Conservation (phyloP, 2,113 vertebrate genomes). For the Ancistrus triradiatus region DNA sequence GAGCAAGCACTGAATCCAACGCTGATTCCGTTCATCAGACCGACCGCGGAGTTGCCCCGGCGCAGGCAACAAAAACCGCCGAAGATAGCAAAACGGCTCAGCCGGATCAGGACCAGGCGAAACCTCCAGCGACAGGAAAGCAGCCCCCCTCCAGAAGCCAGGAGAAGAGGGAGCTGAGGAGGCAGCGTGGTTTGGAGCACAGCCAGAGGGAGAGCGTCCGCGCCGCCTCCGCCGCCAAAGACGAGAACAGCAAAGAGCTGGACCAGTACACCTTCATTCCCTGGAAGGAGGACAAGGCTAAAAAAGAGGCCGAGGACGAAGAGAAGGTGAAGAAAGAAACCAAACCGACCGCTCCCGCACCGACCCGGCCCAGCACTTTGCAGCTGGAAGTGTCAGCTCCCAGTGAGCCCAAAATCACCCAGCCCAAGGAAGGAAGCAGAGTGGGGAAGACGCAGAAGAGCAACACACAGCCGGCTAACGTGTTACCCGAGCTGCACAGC, state of each 20-base stretch:
- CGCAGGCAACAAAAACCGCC: neutral
- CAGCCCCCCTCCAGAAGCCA: slow-evolving; percentile 59
- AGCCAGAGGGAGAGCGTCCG: slow-evolving; percentile 82
- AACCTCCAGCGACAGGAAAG: slow-evolving; percentile 32
- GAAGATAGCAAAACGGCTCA: neutral
- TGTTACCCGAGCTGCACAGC: slow-evolving; percentile 26
- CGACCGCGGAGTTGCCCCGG: neutral
- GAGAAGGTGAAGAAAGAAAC: neutral
- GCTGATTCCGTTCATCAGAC: neutral
- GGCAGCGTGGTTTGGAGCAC: slow-evolving; percentile 87
- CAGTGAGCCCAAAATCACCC: slow-evolving; percentile 49
- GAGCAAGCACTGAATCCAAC: neutral
- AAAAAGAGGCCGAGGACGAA: slow-evolving; percentile 57
- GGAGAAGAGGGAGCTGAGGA: slow-evolving; percentile 85
- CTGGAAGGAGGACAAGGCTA: slow-evolving; percentile 63
- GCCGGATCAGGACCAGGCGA: slow-evolving; percentile 35
- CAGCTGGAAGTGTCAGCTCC: slow-evolving; percentile 37
- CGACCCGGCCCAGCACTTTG: slow-evolving; percentile 44
- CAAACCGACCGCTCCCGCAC: slow-evolving; percentile 23
- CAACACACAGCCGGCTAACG: slow-evolving; percentile 56
- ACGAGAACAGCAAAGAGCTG: slow-evolving; percentile 68
- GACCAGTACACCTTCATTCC: slow-evolving; percentile 68
- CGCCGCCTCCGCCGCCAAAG: slow-evolving; percentile 56
- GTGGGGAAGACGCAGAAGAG: slow-evolving; percentile 76
- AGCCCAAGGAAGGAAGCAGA: slow-evolving; percentile 51